These are phyloP conservation scores for Littorina saxatilis DNA, from an alignment of 1,140 invertebrate species.

Conservation along the genomic window DNA sequence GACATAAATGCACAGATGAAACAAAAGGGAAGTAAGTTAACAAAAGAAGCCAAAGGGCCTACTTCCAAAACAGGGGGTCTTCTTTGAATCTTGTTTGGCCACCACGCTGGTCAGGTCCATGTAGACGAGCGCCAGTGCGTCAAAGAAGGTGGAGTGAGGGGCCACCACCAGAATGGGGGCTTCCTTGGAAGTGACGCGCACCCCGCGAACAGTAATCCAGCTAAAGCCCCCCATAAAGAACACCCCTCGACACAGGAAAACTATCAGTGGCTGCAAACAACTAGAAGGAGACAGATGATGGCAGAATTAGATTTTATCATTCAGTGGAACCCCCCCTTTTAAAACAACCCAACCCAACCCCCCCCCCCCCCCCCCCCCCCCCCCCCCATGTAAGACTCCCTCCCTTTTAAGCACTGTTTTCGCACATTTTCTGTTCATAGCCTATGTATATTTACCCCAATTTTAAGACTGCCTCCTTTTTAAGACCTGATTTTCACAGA, in stretches of 20 bases:
- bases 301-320: no score
- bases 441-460: no score
- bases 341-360: no score
- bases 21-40: background rate
- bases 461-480: no score
- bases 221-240: constrained; percentile 90
- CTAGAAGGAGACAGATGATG: no score
- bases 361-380: no score
- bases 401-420: background rate
- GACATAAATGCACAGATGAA: no score
- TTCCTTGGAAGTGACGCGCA: constrained; percentile 81
- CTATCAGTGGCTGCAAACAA: constrained; percentile 63
- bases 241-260: constrained; percentile 79
- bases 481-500: no score
- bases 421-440: no score
- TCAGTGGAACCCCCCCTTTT: no score
- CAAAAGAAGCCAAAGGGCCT: constrained; percentile 72
- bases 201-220: constrained; percentile 83
- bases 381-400: no score
- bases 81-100: constrained; percentile 87
- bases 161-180: constrained; percentile 92
- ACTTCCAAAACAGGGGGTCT: constrained; percentile 92
- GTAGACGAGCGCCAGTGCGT: constrained; percentile 86
- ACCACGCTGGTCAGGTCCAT: constrained; percentile 91
- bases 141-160: constrained; percentile 94